Conservation (phyloP, 2,797 vertebrate genomes). For the Mus caroli region DNA sequence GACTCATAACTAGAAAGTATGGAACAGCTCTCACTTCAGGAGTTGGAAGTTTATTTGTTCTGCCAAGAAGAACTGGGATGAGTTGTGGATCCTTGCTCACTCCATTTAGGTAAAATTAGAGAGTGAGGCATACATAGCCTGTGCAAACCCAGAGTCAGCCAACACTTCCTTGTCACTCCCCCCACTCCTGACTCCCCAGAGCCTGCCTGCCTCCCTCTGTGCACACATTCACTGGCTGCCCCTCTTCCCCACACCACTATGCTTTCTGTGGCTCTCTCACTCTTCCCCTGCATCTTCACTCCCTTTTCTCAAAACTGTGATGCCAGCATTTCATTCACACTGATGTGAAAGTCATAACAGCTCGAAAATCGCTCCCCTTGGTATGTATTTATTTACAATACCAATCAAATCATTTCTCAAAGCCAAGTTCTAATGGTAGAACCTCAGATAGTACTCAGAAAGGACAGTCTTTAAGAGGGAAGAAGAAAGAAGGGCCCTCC, state of each 20-base stretch:
- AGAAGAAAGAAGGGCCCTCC: neutral
- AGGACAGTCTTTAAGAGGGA: neutral
- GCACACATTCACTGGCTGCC: neutral
- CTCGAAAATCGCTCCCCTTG: neutral
- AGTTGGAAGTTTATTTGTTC: slow-evolving; percentile 17
- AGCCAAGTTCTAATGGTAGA: neutral
- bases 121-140: neutral
- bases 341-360: neutral
- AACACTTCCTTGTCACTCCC: neutral
- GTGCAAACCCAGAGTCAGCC: neutral
- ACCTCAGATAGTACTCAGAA: neutral
- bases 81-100: neutral
- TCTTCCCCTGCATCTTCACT: neutral
- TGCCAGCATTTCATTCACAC: neutral
- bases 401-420: neutral
- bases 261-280: neutral
- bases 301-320: neutral
- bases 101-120: neutral
- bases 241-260: neutral
- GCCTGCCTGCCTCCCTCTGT: neutral
- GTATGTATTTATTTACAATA: neutral
- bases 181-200: neutral
- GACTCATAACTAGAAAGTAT: neutral
- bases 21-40: neutral
- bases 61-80: neutral